Base-by-base conservation (phyloP, 2,113 vertebrate species). In the Ondatra zibethicus region DNA sequence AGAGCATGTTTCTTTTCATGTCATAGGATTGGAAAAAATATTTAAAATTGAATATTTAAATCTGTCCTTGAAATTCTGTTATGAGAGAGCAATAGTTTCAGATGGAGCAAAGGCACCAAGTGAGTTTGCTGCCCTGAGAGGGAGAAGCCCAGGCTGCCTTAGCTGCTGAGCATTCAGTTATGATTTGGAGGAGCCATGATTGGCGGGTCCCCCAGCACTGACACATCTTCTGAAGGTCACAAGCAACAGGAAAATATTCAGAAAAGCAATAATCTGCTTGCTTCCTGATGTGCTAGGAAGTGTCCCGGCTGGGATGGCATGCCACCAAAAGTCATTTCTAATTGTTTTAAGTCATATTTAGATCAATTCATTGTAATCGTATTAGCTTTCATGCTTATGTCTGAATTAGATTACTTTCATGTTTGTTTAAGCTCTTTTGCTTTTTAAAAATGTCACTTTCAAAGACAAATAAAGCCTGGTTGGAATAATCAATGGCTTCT, bases 341-440 rank as follows among this genome's bases (percentile, higher is more conserved):
- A 99, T 99, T 99, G 99, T 99, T 99, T 99, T 99, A 99, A 99
- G 99, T 98, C 98, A 99, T 98, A 99, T 99, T 98, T 98, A 99
- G 99, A 99, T 99, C 99, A 99, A 99, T 99, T 99, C 98, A 98
- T 99, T 98, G 98, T 99, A 99, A 99, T 99, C 99, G 98, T 96
- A 99, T 99, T 99, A 99, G 99, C 99, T 98, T 98, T 98, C 98
- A 98, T 99, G 98, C 99, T 99, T 98, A 99, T 98, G 98, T 98
- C 98, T 97, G 98, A 99, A 99, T 99, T 99, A 99, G 98, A 99
- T 99, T 99, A 99, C 98, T 98, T 98, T 99, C 99, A 99, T 99
- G 99, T 99, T 99, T 99, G 98, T 98, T 99, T 99, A 99, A 99
- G 98, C 98, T 98, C 98, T 98, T 98, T 98, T 99, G 98, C 98